phyloP scores from a whole-genome alignment of 2,113 vertebrate species.

The Pholis gunnellus region DNA sequence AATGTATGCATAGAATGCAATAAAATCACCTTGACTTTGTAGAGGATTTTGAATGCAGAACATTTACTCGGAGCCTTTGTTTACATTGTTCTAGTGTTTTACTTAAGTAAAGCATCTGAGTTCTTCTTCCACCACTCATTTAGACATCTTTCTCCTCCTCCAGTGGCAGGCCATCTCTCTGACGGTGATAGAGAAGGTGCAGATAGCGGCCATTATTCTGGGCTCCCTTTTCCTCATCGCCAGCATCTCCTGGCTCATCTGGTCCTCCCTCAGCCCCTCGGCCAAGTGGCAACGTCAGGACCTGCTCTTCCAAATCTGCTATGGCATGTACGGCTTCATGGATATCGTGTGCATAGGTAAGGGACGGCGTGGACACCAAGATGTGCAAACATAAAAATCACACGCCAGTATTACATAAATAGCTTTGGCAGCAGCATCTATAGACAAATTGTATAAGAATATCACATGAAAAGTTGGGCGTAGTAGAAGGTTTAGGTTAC shows the following conservation, averaged over 20 bases:
- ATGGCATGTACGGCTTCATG: conserved; percentile 98
- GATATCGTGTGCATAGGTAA: conserved; percentile 97
- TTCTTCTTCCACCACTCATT: background rate
- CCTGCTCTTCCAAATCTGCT: conserved; percentile 97
- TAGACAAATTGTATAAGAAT: background rate
- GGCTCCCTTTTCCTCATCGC: conserved; percentile 95
- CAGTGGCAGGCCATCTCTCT: conserved; percentile 97
- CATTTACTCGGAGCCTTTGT: background rate
- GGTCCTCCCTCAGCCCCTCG: conserved; percentile 96
- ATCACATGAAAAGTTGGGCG: background rate
- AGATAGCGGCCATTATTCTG: conserved; percentile 94
- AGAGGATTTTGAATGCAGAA: background rate
- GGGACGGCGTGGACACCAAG: background rate
- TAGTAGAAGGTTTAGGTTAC: background rate
- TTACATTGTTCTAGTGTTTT: background rate
- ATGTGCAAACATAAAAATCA: background rate
- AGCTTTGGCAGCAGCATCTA: background rate
- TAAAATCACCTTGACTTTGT: background rate
- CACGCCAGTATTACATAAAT: background rate
- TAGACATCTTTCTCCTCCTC: background rate
- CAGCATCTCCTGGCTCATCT: conserved; percentile 97
- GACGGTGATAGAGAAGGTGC: conserved; percentile 96
- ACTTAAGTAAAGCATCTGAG: background rate
- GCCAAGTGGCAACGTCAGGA: conserved; percentile 97
- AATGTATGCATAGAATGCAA: background rate